These are phyloP conservation scores for Alligator mississippiensis DNA, from an alignment of 2,113 vertebrate genomes.

Conservation along the genomic window DNA sequence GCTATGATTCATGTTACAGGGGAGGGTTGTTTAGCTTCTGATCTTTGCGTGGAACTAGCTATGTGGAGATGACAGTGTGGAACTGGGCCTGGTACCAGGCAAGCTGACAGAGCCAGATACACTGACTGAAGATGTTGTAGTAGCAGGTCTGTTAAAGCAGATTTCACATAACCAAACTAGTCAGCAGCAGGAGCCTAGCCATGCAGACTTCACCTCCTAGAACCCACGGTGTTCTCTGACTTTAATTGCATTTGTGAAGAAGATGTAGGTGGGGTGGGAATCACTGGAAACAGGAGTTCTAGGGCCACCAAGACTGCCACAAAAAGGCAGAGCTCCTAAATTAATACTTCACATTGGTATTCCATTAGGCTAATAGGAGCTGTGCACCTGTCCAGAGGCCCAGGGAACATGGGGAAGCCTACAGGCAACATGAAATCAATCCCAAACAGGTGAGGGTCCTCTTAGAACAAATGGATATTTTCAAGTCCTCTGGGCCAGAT, in stretches of 20 bases:
- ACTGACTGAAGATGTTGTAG: accelerated
- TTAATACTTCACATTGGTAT: too few species aligned
- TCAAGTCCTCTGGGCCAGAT: too few species aligned
- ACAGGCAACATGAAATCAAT: too few species aligned
- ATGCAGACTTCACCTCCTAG: background rate
- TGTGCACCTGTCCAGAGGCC: too few species aligned
- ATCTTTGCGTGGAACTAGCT: accelerated
- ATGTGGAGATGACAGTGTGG: accelerated
- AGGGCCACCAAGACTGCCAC: background rate
- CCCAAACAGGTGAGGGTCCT: too few species aligned
- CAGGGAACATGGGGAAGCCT: too few species aligned
- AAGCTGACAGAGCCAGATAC: background rate
- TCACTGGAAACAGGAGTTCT: background rate
- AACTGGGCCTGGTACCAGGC: background rate
- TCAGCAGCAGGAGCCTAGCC: background rate
- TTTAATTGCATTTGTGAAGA: background rate
- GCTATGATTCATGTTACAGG: accelerated
- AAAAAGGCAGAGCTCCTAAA: too few species aligned
- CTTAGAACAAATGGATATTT: too few species aligned
- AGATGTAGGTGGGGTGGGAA: accelerated
- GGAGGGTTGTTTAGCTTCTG: accelerated
- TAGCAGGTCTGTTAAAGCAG: background rate
- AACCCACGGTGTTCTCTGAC: background rate
- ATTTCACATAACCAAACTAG: background rate
- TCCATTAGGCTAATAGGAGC: too few species aligned